Percentiles rank a stretch among this genome's conserved stretches.
Evolutionary conservation across 2,113 vertebrate species (phyloP).

Genomic region (Sylvilagus bachmani): DNA sequence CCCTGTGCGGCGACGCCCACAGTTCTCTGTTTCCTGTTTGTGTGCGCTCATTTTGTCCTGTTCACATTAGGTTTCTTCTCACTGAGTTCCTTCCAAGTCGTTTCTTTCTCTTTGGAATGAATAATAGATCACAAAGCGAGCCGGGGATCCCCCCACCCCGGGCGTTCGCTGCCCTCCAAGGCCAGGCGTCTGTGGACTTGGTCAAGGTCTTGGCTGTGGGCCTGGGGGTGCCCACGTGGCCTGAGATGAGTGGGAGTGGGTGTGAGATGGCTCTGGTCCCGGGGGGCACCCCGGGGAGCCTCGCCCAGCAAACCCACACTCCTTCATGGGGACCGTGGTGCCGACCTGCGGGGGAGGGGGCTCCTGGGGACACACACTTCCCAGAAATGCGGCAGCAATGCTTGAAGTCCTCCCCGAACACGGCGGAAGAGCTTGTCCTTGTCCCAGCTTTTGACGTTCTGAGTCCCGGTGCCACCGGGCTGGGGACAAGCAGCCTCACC

Average conservation of each 20-base stretch:
- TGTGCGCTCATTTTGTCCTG: background rate
- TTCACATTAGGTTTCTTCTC: slow-evolving; percentile 47
- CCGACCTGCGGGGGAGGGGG: background rate
- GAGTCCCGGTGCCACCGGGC: background rate
- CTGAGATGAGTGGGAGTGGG: background rate
- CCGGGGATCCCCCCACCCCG: fast-evolving
- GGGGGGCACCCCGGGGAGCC: background rate
- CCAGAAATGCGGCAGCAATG: background rate
- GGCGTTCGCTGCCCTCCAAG: background rate
- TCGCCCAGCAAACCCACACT: background rate
- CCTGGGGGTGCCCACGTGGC: fast-evolving
- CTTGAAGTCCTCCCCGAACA: background rate
- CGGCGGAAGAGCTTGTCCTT: background rate
- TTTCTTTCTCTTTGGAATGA: background rate
- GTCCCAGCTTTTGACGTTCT: background rate
- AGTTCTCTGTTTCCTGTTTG: slow-evolving; percentile 41
- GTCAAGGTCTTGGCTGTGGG: background rate
- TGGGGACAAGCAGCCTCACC: fast-evolving
- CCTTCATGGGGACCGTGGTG: background rate
- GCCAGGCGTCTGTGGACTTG: background rate
- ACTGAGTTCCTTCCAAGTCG: background rate
- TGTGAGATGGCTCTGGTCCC: background rate
- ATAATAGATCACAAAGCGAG: background rate
- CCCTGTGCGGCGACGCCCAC: too few relatives aligned
- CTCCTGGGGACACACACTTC: background rate